Percentiles rank a stretch among this genome's conserved stretches.
phyloP scores from a whole-genome alignment of 2,888 invertebrate species.

The Patella pellucida region DNA sequence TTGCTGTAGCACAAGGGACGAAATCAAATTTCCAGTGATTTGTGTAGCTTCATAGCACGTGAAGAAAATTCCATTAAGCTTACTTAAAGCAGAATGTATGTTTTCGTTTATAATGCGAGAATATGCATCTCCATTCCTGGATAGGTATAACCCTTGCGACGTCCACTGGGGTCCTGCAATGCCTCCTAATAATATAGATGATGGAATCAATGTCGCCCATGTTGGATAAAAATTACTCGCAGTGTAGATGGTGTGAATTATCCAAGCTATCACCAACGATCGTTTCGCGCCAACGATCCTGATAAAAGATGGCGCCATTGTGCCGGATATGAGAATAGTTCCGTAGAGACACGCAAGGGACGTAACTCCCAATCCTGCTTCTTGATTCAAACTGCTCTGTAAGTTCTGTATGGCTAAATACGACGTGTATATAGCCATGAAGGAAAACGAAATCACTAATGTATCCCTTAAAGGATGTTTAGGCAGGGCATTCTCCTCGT shows the following conservation, averaged over 20 bases:
- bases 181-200: slow-evolving; percentile 55
- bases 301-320: slow-evolving; percentile 54
- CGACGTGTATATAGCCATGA: slow-evolving; percentile 60
- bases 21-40: slow-evolving; percentile 58
- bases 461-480: slow-evolving; percentile 36
- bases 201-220: slow-evolving; percentile 52
- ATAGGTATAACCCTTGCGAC: slow-evolving; percentile 57
- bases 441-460: slow-evolving; percentile 52
- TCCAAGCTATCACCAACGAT: slow-evolving; percentile 49
- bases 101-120: slow-evolving; percentile 40
- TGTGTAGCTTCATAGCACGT: slow-evolving; percentile 54
- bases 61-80: slow-evolving; percentile 60
- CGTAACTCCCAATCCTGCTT: slow-evolving; percentile 54
- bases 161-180: slow-evolving; percentile 61
- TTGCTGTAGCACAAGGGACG: slow-evolving; percentile 52
- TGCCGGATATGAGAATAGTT: slow-evolving; percentile 56
- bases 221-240: slow-evolving; percentile 57
- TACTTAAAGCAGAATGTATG: slow-evolving; percentile 45
- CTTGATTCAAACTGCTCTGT: slow-evolving; percentile 62
- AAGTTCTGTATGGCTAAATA: slow-evolving; percentile 64
- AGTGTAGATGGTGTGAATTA: slow-evolving; percentile 52
- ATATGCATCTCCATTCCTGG: slow-evolving; percentile 50
- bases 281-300: slow-evolving; percentile 52
- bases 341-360: slow-evolving; percentile 62
- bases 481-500: too few relatives aligned